Evolutionary conservation across 2,888 invertebrate genomes (phyloP).

Genomic region (Sarcophaga variegata): DNA sequence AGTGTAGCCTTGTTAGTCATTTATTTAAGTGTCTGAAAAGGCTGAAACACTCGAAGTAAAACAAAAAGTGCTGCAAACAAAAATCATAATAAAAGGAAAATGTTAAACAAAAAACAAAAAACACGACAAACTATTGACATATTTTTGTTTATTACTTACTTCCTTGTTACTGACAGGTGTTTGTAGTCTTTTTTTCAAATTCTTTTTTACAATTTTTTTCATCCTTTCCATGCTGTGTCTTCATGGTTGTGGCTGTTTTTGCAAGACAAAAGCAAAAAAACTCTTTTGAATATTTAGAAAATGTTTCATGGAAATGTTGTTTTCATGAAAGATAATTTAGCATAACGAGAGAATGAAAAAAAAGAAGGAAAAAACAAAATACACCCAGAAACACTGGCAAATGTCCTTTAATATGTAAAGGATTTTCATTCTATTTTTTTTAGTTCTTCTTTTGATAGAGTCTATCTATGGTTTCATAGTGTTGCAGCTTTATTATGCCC

Average conservation of each 20-base stretch:
- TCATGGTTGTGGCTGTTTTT: background rate
- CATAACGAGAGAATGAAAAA: background rate
- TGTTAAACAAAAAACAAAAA: background rate
- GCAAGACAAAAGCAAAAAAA: background rate
- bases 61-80: background rate
- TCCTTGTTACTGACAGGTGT: slow-evolving; percentile 16
- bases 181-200: background rate
- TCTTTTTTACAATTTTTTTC: background rate
- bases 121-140: slow-evolving; percentile 20
- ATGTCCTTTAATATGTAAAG: slow-evolving; percentile 11
- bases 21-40: background rate
- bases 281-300: slow-evolving; percentile 20
- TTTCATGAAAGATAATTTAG: slow-evolving; percentile 18
- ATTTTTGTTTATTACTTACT: slow-evolving; percentile 28
- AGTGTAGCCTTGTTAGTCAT: slow-evolving; percentile 1
- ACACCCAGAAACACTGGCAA: background rate
- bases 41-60: background rate
- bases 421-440: background rate
- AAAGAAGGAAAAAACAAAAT: no score
- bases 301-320: slow-evolving; percentile 13
- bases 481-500: background rate
- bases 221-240: background rate
- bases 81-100: background rate
- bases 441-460: background rate
- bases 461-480: background rate